phyloP scores from a whole-genome alignment of 2,797 vertebrate species.

The Amblyraja radiata region DNA sequence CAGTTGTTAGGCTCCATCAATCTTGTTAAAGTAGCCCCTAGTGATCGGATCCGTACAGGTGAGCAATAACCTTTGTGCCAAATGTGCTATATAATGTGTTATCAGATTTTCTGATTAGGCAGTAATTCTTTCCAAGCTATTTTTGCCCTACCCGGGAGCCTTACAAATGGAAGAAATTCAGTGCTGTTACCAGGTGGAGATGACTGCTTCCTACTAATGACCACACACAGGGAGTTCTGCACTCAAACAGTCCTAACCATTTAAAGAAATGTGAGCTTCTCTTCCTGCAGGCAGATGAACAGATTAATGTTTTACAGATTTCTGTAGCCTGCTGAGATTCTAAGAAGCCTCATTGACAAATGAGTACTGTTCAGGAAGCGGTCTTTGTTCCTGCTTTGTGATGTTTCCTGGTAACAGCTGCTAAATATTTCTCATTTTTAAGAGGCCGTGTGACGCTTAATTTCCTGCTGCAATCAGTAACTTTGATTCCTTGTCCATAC shows the following conservation, averaged over 20 bases:
- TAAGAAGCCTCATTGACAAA: constrained; percentile 39
- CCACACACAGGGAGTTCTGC: neutral
- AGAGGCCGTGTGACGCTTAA: constrained; percentile 41
- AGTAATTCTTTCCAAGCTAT: neutral
- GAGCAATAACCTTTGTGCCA: neutral
- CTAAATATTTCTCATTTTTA: constrained; percentile 48
- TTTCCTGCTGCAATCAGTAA: constrained; percentile 51
- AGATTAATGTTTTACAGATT: neutral
- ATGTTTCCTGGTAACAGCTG: constrained; percentile 47
- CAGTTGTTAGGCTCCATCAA: neutral
- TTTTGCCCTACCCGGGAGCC: neutral
- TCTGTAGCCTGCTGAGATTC: neutral
- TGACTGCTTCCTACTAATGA: neutral
- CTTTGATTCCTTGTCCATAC: constrained; percentile 49
- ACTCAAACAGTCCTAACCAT: neutral
- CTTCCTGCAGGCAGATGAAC: neutral
- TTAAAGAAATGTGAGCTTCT: neutral
- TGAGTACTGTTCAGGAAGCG: constrained; percentile 41
- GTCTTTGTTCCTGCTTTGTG: constrained; percentile 43
- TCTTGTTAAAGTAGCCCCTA: neutral
- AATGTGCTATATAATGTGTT: constrained; percentile 10
- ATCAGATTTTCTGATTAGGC: neutral
- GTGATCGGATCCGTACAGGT: too few relatives aligned
- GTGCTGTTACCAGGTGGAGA: neutral
- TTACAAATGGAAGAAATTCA: neutral